phyloP scores from a whole-genome alignment of 2,888 invertebrate species.

The Chalcis sispes region DNA sequence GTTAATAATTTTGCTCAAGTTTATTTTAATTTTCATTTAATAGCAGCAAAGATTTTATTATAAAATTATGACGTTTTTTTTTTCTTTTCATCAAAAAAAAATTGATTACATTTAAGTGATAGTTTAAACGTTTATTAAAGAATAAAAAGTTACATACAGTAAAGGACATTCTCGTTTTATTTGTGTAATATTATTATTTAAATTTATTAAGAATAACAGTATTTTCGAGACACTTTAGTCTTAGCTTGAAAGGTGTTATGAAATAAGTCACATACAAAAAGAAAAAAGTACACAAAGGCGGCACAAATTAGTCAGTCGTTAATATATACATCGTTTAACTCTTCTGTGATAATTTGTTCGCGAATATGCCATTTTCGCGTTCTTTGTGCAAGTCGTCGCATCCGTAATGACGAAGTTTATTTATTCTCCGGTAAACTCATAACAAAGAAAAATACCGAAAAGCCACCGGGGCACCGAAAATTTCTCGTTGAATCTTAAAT shows the following conservation, averaged over 20 bases:
- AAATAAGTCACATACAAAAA: conserved; percentile 44
- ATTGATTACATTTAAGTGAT: no score
- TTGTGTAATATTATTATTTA: no score
- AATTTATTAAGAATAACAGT: no score
- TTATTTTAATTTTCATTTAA: no score
- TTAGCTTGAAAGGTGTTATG: conserved; percentile 36
- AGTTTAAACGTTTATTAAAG: no score
- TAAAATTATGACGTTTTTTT: no score
- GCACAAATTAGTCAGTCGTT: conserved; percentile 53
- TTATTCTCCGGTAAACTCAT: conserved; percentile 2
- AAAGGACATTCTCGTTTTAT: no score
- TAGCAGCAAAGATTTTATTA: no score
- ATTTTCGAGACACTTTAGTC: conserved; percentile 12
- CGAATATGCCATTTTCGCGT: conserved; percentile 41
- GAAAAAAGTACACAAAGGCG: conserved; percentile 40
- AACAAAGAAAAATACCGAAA: conserved; percentile 19
- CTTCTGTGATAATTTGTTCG: conserved; percentile 54
- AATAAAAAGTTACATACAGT: no score
- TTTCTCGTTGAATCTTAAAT: background rate
- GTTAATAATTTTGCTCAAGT: no score
- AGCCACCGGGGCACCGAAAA: background rate
- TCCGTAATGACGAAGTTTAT: conserved; percentile 26
- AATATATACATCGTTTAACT: conserved; percentile 56
- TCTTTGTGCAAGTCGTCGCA: conserved; percentile 38
- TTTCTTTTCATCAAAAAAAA: no score